phyloP scores from a whole-genome alignment of 64 coral and sea anemone genomes.

The Cladopsammia gracilis region DNA sequence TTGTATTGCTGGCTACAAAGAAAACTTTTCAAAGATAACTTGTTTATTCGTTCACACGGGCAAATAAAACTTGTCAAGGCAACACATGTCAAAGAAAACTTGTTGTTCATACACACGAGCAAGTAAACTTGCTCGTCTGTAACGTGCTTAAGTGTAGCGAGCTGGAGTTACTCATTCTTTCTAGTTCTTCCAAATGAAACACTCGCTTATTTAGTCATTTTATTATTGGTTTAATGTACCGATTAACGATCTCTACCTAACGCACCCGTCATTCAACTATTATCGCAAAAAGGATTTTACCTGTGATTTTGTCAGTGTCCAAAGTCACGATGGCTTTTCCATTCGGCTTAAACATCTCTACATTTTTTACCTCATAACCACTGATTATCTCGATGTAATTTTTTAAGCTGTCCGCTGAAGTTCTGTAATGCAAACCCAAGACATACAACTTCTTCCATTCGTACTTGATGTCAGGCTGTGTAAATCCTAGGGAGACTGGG shows the following conservation, averaged over 20 bases:
- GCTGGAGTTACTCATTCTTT: no score
- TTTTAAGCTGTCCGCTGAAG: neutral
- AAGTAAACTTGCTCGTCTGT: no score
- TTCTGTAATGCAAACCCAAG: neutral
- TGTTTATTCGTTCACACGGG: no score
- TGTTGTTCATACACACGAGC: no score
- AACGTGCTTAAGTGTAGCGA: no score
- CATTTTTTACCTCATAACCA: neutral
- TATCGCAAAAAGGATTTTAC: neutral
- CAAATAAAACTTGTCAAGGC: no score
- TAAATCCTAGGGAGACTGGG: conserved; percentile 22
- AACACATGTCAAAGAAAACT: no score
- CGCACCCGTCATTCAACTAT: neutral
- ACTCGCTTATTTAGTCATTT: no score
- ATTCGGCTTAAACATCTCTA: conserved; percentile 19
- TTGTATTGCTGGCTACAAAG: no score
- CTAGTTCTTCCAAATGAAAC: no score
- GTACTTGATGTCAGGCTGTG: conserved; percentile 12
- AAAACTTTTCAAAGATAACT: no score
- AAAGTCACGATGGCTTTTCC: conserved; percentile 29
- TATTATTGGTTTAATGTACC: no score
- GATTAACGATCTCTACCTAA: neutral
- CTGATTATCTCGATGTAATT: conserved; percentile 23
- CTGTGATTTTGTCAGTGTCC: neutral
- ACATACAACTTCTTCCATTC: conserved; percentile 27